A percentile compares a stretch with the other conserved stretches of the same genome.
phyloP scores from a whole-genome alignment of 30 jellyfish, hydroid and myxozoan species.

The Turritopsis rubra region DNA sequence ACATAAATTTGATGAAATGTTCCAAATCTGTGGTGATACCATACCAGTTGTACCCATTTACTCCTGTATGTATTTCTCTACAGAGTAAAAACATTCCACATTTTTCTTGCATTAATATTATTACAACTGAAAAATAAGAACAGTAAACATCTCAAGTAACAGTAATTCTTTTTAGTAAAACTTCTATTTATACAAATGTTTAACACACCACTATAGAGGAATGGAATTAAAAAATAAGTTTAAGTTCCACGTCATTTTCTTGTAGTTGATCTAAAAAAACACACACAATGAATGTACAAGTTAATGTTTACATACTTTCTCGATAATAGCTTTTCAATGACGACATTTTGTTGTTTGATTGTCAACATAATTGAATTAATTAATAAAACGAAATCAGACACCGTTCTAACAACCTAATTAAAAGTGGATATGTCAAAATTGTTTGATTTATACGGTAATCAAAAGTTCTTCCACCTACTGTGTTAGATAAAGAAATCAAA shows the following conservation, averaged over 20 bases:
- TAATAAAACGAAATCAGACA: background rate
- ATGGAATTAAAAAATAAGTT: too few species aligned
- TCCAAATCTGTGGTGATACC: slow-evolving; percentile 23
- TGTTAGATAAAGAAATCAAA: background rate
- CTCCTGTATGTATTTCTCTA: background rate
- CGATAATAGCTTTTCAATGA: background rate
- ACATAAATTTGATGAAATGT: slow-evolving; percentile 15
- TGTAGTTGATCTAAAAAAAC: too few species aligned
- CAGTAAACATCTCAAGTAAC: background rate
- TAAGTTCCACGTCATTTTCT: background rate
- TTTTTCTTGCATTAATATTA: background rate
- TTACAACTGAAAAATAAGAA: background rate
- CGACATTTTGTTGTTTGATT: background rate
- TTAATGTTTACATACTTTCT: background rate
- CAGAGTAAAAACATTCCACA: background rate
- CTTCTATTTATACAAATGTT: background rate
- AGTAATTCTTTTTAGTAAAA: background rate
- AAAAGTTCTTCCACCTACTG: background rate
- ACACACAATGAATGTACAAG: background rate
- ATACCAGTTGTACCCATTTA: slow-evolving; percentile 7
- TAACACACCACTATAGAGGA: background rate
- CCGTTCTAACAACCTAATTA: background rate
- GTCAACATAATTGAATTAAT: background rate
- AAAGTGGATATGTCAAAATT: background rate
- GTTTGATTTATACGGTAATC: background rate